Base-by-base conservation (phyloP, 2,888 invertebrate genomes). In the Busseola fusca region DNA sequence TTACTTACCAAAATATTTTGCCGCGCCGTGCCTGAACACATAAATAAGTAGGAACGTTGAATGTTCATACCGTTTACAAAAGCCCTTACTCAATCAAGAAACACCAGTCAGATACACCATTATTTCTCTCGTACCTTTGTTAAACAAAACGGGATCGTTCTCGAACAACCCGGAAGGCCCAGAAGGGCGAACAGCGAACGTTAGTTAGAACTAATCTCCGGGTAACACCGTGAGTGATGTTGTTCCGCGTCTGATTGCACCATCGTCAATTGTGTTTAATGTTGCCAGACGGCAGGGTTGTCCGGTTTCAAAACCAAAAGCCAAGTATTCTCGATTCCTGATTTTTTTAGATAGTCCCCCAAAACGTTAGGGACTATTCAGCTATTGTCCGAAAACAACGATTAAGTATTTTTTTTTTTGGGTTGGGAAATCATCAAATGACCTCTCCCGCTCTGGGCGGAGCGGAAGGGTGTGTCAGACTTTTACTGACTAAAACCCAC, bases 221-320 rank as follows among this genome's bases (percentile, higher is more conserved):
- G 63, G 71, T 67, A 79, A 76, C 72, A 63, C 69, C 48, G 68
- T 59, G 74, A 84, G 76, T 74, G 84, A 84, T 82, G 80, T 74
- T 74, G 72, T 81, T 77, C 62, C 63, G 52, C 74, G 76, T 83
- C 75, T 85, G 84, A 84, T 84, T 85, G 85, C 82, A 66, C 71
- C 79, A 50, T 83, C 85, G 75, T 83, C 76, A 79, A 76, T 81
- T 77, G 69, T 81, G 81, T 84, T 82, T 83, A 82, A 83, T 69
- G 80, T 70, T 50, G 60, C 37, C 18, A 40, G 14, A 27, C n/a
- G 4, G 3, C 59, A 84, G 85, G 84, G 84, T 21, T 84, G 85
- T 54, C 57, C 42, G 16, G 16, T 6, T 54, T 18, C n/a, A 16
- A 42, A 52, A 52, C 5, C 52, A 52, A 25, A 52, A 52, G 52